These are phyloP conservation scores for Camponotus vicinus DNA, from an alignment of 1,140 invertebrate species.

Conservation along the genomic window DNA sequence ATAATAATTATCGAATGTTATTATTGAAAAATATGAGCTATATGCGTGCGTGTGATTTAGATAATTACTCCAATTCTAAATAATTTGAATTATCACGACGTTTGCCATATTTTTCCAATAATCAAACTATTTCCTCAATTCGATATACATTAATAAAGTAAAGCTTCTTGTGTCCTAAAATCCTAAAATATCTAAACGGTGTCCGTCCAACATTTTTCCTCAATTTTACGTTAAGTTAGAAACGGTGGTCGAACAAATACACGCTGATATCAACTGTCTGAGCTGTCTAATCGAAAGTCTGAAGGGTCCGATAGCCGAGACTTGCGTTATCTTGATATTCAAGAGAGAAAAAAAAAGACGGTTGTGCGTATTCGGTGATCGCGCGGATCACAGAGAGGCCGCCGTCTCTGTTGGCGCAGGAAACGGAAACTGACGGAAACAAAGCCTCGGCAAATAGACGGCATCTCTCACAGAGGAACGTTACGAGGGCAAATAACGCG, in stretches of 20 bases:
- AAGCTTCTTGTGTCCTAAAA: not conserved
- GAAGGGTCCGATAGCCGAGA: slow-evolving; percentile 43
- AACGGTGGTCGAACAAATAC: slow-evolving; percentile 23
- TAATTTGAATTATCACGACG: no score
- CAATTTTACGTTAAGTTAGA: not conserved
- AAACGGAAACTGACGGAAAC: slow-evolving; percentile 86
- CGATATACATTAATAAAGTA: no score
- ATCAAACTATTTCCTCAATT: no score
- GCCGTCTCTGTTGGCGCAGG: slow-evolving; percentile 81
- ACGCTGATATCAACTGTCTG: not conserved
- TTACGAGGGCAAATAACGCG: slow-evolving; percentile 81
- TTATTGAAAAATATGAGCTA: no score
- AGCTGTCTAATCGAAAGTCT: slow-evolving; percentile 63
- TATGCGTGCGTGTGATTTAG: no score
- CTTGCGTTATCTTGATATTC: slow-evolving; percentile 58
- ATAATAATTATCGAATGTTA: no score
- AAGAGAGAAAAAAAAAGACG: not conserved
- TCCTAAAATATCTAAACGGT: not conserved
- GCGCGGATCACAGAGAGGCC: slow-evolving; percentile 80
- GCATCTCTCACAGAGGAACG: slow-evolving; percentile 75
- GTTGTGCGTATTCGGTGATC: slow-evolving; percentile 77
- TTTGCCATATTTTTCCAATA: not conserved
- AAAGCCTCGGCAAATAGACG: slow-evolving; percentile 83
- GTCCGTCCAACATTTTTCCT: not conserved
- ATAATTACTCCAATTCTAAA: no score